A percentile compares a stretch with the other conserved stretches of the same genome.
phyloP scores from a whole-genome alignment of 1,140 invertebrate species.

The Stegodyphus dumicola region DNA sequence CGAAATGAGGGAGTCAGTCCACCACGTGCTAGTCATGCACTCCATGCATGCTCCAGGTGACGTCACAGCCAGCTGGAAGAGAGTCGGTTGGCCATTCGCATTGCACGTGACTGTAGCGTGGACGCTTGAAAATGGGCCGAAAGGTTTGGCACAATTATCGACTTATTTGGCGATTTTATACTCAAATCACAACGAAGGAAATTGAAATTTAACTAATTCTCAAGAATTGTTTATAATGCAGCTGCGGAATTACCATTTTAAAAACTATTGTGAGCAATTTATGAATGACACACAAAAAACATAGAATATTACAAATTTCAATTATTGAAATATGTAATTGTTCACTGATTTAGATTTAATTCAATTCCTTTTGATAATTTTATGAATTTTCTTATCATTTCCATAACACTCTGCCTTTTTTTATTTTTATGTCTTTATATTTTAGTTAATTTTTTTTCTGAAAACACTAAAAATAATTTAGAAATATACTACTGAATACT shows the following conservation, averaged over 20 bases:
- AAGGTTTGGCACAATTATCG: background rate
- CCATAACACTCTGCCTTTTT: too few species aligned
- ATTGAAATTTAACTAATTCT: background rate
- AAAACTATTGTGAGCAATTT: too few species aligned
- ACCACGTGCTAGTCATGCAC: conserved; percentile 51
- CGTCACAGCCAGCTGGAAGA: conserved; percentile 45
- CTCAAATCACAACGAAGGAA: background rate
- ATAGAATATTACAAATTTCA: background rate
- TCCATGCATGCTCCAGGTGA: conserved; percentile 22
- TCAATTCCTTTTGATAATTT: too few species aligned
- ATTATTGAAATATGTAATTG: background rate
- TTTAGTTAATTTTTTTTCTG: too few species aligned
- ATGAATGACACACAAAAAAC: too few species aligned
- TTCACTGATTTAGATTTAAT: background rate
- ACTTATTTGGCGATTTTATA: background rate
- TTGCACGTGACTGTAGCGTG: conserved; percentile 43
- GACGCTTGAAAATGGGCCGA: background rate
- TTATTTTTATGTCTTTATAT: too few species aligned
- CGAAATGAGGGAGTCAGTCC: background rate
- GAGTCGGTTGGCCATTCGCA: conserved; percentile 33
- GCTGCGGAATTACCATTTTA: too few species aligned
- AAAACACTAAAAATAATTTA: too few species aligned
- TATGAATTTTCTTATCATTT: too few species aligned
- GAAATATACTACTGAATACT: too few species aligned
- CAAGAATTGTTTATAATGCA: background rate